Conservation (phyloP, 2,113 vertebrate genomes). For the cattle (Bos taurus) region ARS-UCD2.0 NC_037357.1:105636001-105636500, state of each 20-base stretch:
- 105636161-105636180: not conserved
- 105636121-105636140: constrained; percentile 26
- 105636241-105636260: constrained; percentile 23
- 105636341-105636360: not conserved
- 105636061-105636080: not conserved
- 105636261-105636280: constrained; percentile 7
- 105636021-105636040: not conserved
- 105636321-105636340: not conserved
- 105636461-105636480: not conserved
- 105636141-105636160: constrained; percentile 5
- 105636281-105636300: not conserved
- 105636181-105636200: constrained; percentile 39
- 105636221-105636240: constrained; percentile 37
- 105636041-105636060: not conserved
- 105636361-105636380: not conserved
- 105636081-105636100: not conserved
- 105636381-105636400: not conserved
- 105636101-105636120: not conserved
- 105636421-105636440: not conserved
- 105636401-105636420: not conserved
- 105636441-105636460: not conserved
- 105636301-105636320: not conserved
- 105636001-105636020: not conserved
- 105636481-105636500: not conserved
- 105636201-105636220: constrained; percentile 10